These are phyloP conservation scores for Ictidomys tridecemlineatus DNA, from an alignment of 2,113 vertebrate species.

Conservation along the genomic window DNA sequence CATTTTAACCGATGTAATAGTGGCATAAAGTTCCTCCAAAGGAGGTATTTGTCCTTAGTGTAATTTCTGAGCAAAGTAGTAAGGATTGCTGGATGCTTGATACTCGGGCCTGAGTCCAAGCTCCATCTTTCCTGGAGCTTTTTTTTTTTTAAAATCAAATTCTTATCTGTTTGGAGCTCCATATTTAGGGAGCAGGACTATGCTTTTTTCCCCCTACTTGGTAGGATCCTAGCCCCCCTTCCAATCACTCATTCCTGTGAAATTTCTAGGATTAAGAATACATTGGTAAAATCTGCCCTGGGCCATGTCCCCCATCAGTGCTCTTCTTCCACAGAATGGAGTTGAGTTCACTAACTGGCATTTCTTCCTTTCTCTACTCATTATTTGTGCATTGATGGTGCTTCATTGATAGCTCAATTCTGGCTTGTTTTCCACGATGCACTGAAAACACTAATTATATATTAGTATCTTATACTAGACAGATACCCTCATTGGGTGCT, in stretches of 20 bases:
- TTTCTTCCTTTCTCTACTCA: conserved; percentile 29
- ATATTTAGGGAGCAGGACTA: neutral
- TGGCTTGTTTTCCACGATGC: neutral
- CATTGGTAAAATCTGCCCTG: neutral
- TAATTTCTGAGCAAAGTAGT: neutral
- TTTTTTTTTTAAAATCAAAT: neutral
- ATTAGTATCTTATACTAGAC: neutral
- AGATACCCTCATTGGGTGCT: neutral
- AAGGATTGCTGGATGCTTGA: neutral
- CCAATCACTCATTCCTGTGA: neutral
- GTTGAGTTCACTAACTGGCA: neutral
- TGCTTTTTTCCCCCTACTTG: neutral
- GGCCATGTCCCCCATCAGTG: neutral
- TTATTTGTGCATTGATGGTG: neutral
- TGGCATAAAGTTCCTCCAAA: conserved; percentile 19
- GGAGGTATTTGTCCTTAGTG: neutral
- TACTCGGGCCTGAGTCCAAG: neutral
- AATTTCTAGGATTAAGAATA: neutral
- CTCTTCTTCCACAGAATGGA: neutral
- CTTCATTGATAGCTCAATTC: neutral
- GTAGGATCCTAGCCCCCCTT: neutral
- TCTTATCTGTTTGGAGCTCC: neutral
- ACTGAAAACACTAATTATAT: neutral
- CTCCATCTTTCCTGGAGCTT: neutral
- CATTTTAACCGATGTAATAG: neutral